Conservation (phyloP, 2,113 vertebrate genomes). For the Megaceryle maxima region DNA sequence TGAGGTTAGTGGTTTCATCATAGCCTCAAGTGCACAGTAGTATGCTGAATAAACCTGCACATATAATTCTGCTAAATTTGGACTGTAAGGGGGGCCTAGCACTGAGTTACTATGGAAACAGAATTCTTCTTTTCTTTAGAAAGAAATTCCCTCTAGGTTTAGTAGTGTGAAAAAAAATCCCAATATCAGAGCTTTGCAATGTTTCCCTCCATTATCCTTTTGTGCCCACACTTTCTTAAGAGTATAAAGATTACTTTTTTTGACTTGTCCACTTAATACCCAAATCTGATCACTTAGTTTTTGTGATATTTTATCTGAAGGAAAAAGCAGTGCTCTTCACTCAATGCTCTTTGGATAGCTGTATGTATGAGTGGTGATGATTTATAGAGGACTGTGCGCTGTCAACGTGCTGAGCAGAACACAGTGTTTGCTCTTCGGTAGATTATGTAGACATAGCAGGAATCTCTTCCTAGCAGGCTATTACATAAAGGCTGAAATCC, state of each 20-base stretch:
- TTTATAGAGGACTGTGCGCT: neutral
- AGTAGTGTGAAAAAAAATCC: slow-evolving; percentile 22
- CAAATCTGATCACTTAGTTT: neutral
- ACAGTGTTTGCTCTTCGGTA: neutral
- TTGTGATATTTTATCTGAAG: neutral
- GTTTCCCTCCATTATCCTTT: neutral
- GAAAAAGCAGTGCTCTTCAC: neutral
- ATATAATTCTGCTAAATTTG: slow-evolving; percentile 74
- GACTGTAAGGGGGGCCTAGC: slow-evolving; percentile 64
- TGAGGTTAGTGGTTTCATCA: slow-evolving; percentile 43
- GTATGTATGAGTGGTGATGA: neutral
- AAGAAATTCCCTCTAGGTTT: slow-evolving; percentile 70
- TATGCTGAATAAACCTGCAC: slow-evolving; percentile 67
- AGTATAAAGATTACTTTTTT: neutral
- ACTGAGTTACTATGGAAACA: slow-evolving; percentile 78
- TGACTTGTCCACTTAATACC: neutral
- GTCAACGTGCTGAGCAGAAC: neutral
- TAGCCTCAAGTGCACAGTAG: slow-evolving; percentile 53
- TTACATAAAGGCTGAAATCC: neutral
- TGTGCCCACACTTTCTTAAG: neutral
- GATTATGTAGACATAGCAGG: neutral
- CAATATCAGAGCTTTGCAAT: neutral
- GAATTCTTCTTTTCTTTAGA: slow-evolving; percentile 69
- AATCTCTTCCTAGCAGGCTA: neutral
- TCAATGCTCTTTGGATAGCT: neutral